Evolutionary conservation across 2,797 vertebrate genomes (phyloP).

Genomic region (Florisuga fusca): DNA sequence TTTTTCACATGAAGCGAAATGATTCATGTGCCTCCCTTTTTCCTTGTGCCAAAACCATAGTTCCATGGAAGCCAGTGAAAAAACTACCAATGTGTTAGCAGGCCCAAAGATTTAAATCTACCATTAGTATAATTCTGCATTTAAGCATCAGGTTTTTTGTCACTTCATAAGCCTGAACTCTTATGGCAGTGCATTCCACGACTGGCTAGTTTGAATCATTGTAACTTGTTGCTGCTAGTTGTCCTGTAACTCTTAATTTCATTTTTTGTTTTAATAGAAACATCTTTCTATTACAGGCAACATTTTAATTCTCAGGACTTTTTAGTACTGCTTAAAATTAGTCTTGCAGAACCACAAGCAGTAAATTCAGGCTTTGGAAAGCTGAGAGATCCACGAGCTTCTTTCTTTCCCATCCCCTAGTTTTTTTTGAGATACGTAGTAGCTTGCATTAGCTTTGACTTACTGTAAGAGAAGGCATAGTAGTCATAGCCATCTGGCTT

Average conservation of each 20-base stretch:
- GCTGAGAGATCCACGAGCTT: background rate
- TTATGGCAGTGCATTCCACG: background rate
- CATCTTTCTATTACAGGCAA: background rate
- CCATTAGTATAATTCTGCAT: background rate
- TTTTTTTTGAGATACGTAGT: background rate
- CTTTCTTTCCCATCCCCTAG: background rate
- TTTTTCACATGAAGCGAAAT: background rate
- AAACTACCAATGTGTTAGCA: background rate
- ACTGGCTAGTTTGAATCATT: background rate
- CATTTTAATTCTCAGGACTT: background rate
- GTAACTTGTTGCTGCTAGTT: background rate
- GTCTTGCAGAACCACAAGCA: background rate
- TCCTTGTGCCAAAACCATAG: background rate
- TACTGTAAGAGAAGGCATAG: conserved; percentile 89
- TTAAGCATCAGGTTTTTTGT: background rate
- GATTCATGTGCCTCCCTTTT: background rate
- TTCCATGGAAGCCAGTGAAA: background rate
- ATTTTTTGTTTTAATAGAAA: background rate
- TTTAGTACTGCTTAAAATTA: background rate
- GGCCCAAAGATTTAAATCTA: background rate
- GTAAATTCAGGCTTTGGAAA: background rate
- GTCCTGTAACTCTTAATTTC: background rate
- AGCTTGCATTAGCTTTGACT: conserved; percentile 57
- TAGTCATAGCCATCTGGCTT: conserved; percentile 90
- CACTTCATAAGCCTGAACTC: background rate